phyloP scores from a whole-genome alignment of 2,797 vertebrate genomes.

The Sebastes aleutianus region DNA sequence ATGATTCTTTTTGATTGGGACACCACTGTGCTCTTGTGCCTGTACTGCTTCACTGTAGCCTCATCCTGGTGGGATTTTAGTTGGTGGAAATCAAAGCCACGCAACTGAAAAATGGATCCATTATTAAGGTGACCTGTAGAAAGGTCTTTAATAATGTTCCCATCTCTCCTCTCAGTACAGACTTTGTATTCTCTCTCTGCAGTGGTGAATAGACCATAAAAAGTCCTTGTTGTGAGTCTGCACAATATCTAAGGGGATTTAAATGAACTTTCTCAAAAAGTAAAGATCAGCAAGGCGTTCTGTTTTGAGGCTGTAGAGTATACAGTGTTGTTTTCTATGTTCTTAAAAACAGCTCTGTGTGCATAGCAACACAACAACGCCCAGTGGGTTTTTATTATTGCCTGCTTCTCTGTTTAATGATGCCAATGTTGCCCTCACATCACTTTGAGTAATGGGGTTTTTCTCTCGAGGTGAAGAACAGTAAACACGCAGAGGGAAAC shows the following conservation, averaged over 20 bases:
- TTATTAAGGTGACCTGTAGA: background rate
- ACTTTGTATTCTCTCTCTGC: background rate
- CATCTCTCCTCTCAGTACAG: background rate
- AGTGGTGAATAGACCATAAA: background rate
- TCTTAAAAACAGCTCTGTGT: background rate
- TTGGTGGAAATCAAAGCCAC: background rate
- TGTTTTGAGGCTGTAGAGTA: background rate
- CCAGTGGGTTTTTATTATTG: constrained; percentile 38
- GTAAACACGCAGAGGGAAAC: constrained; percentile 24
- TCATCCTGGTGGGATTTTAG: background rate
- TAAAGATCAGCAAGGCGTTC: background rate
- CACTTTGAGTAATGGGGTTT: constrained; percentile 38
- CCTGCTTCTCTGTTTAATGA: constrained; percentile 35
- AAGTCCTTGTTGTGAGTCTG: background rate
- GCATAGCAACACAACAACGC: background rate
- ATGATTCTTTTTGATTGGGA: background rate
- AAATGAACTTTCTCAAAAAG: background rate
- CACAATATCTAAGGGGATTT: background rate
- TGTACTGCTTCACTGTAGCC: background rate
- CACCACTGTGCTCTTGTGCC: background rate
- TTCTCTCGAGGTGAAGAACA: constrained; percentile 11
- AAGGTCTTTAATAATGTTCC: background rate
- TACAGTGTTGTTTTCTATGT: background rate
- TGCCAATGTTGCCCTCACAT: constrained; percentile 24
- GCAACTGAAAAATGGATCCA: background rate